Base-by-base conservation (phyloP, 2,797 vertebrate species). In the Jordanella pulchra region DNA sequence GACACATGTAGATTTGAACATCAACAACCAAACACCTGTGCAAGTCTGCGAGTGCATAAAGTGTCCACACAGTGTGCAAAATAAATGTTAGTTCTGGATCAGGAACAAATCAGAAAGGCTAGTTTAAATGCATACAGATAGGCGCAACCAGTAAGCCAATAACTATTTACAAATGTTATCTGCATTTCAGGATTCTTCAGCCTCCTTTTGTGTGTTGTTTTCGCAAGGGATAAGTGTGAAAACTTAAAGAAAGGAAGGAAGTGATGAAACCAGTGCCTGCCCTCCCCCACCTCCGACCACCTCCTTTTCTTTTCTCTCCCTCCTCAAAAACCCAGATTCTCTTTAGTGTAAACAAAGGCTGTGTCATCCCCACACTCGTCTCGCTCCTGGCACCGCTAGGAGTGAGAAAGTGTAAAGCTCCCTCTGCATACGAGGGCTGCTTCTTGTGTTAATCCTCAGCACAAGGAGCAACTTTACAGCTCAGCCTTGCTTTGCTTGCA, bases 251-350 rank as follows among this genome's bases (percentile, higher is more conserved):
- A 87, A 91, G 91, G 92, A 94, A 94, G 93, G 94, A 95, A 93
- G 86, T 92, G 91, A 94, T 93, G 92, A 92, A 83, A 83, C 84
- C 79, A 78, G 84, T 92, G 91, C 93, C 87, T 92, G 86, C 74
- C 82, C 84, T 73, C 72, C 75, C 76, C 58, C 58, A 44, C 21
- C 78, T 76, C 71, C 61, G 84, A 78, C 77, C 81, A 79, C 65
- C 61, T 47, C 79, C 72, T 76, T 68, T 82, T 58, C 69, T 78
- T 70, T 84, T 68, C 32, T 73, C 75, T 75, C 60, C 76, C 81
- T 80, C 85, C 82, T 78, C 87, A 84, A 82, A 89, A 87, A 89
- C 86, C 89, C 89, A 92, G 87, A 87, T 77, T 87, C 81, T 87
- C 80, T 87, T 76, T 67, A 87, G 73, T 87, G 86, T 91, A 92